Evolutionary conservation across 2,888 invertebrate species (phyloP).

Genomic region (Eupithecia subumbrata): DNA sequence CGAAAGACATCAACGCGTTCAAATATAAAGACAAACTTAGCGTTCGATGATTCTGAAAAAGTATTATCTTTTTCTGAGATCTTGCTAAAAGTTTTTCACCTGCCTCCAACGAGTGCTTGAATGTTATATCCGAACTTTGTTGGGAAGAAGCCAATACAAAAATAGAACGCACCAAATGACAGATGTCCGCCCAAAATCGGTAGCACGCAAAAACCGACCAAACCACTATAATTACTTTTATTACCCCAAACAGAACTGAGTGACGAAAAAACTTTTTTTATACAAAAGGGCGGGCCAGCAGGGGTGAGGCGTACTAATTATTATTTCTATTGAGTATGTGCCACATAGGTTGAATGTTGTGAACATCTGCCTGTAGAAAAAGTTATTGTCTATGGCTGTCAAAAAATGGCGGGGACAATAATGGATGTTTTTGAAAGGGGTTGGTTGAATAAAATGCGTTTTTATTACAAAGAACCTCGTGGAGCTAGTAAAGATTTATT

Average conservation of each 20-base stretch:
- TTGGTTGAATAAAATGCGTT: conserved; percentile 8
- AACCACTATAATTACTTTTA: conserved; percentile 67
- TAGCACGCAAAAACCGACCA: conserved; percentile 52
- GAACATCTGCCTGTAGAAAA: conserved; percentile 72
- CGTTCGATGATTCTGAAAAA: neutral
- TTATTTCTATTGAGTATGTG: conserved; percentile 58
- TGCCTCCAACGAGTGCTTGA: neutral
- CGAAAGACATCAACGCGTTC: neutral
- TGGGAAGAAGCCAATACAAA: conserved; percentile 27
- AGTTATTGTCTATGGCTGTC: conserved; percentile 58
- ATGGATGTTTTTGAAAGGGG: conserved; percentile 42
- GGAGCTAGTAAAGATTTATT: neutral
- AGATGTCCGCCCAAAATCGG: conserved; percentile 44
- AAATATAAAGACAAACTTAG: neutral
- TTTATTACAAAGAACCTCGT: neutral
- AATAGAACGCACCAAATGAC: conserved; percentile 35
- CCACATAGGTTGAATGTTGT: conserved; percentile 56
- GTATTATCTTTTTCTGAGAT: neutral
- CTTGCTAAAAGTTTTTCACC: neutral
- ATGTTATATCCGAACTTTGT: neutral
- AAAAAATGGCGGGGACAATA: conserved; percentile 49
- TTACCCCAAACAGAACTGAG: conserved; percentile 59
- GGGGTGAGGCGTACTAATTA: conserved; percentile 58
- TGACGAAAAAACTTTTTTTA: conserved; percentile 49
- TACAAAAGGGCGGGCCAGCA: conserved; percentile 57